Base-by-base conservation (phyloP, 2,113 vertebrate species). In the Psittacara wagleri region DNA sequence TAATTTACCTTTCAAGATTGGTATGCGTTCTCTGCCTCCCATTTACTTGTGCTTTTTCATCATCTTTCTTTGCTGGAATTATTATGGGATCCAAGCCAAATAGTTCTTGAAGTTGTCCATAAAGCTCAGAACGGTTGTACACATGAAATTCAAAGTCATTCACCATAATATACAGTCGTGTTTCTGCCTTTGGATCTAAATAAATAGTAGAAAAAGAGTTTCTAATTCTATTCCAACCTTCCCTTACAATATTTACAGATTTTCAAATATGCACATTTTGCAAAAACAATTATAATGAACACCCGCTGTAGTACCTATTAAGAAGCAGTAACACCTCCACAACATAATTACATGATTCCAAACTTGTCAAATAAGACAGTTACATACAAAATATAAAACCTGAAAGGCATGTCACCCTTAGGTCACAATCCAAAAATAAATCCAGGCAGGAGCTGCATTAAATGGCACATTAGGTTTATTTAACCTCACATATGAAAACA, bases 121-220 rank as follows among this genome's bases (percentile, higher is more conserved):
- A 99, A 86, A 99, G 98, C 97, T 98, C 98, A 33, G 99, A 99
- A 72, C 99, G 99, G 95, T 99, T 99, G 97, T 99, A 99, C 67
- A 99, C 99, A 8, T 99, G 99, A 95, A 99, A 99, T 97, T 99
- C 99, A 90, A 99, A 99, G 91, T 99, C 99, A 76, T 99, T 99
- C 61, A 99, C 98, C 51, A 99, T 99, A 95, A 99, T 98, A 84
- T 99, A 99, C 20, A 99, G 98, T 94, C 99, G 98, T 37, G 99
- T 99, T 98, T 99, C 99, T 91, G 99, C 99, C 96, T 99, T 99
- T 83, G 99, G 99, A 97, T 99, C 99, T 99, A 63, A 76, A 96
- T 39, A 90, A 66, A 95, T 0, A 94, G 8, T 27, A 96, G 75
- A 91, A 92, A 90, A 72, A 92, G 55, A 83, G 7, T 29, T 59